Evolutionary conservation across 2,888 invertebrate genomes (phyloP), one percentile per base, ranked within the genome.

Genomic region (Drosophila dives): DNA sequence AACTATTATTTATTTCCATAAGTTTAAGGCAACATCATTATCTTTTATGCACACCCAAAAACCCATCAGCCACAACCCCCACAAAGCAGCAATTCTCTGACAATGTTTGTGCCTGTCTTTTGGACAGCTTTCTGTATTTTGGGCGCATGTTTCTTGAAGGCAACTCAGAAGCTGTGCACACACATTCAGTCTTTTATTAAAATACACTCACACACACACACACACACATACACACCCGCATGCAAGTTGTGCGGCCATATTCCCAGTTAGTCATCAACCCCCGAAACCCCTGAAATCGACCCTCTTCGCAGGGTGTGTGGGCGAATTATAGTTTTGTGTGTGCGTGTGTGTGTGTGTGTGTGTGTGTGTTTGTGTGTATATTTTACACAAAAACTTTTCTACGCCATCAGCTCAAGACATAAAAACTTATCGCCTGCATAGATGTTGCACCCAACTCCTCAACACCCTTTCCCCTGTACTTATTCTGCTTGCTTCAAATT

Each of bases 11-110:
- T 91, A 92, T 91, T 90, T 91, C 90, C 86, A 80, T 86, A 92
- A 92, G 91, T 92, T 91, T 85, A 90, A 90, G 90, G 90, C 92
- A 92, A 91, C 91, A 92, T 91, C 91, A 92, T 92, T 91, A 92
- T 92, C 92, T 91, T 91, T 91, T 89, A 89, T 90, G 84, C 82
- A 90, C 85, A 90, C 75, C 64, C 40, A 56, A 40, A 66, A 72
- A 49, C 56, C 51, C 67, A 58, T 50, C 48, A n/a, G 34, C 54
- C 62, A 26, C 59, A 45, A 36, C 36, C 55, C 33, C 42, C 55
- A n/a, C 23, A 33, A 34, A 61, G 40, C 34, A 56, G 34, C 60
- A 80, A 66, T 66, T 54, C 65, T 65, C 71, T 67, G 53, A 81
- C 77, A 75, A 62, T 74, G 61, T 62, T 53, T 65, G 60, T 60